Conservation (phyloP, 2,797 vertebrate genomes). For the Alca torda region DNA sequence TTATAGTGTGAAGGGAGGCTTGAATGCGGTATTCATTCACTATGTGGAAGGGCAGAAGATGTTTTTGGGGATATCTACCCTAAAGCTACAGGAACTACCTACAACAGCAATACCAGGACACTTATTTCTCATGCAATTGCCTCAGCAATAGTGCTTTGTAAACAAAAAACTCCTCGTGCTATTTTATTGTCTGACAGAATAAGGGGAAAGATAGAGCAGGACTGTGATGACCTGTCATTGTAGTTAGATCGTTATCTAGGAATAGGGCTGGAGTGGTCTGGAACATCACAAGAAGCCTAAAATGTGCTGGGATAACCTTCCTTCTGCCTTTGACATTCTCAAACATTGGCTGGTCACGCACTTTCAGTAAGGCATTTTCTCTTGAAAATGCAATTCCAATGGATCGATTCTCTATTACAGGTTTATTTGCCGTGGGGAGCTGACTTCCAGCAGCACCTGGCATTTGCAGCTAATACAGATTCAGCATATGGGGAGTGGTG, state of each 20-base stretch:
- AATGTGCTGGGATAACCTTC: background rate
- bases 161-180: constrained; percentile 30
- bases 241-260: background rate
- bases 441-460: background rate
- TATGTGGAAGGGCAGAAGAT: background rate
- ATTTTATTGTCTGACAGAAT: background rate
- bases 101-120: background rate
- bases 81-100: background rate
- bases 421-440: background rate
- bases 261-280: background rate
- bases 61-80: background rate
- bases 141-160: background rate
- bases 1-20: background rate
- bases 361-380: background rate
- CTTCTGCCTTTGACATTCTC: background rate
- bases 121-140: background rate
- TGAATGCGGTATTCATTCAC: background rate
- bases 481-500: background rate
- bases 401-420: background rate
- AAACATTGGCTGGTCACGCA: background rate
- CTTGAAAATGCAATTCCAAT: background rate
- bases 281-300: background rate
- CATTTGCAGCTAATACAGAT: background rate
- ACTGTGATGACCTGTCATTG: background rate
- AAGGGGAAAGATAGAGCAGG: background rate